Evolutionary conservation across 2,113 vertebrate genomes (phyloP), one percentile per base, ranked within the genome.

Genomic region (Isichthys henryi): DNA sequence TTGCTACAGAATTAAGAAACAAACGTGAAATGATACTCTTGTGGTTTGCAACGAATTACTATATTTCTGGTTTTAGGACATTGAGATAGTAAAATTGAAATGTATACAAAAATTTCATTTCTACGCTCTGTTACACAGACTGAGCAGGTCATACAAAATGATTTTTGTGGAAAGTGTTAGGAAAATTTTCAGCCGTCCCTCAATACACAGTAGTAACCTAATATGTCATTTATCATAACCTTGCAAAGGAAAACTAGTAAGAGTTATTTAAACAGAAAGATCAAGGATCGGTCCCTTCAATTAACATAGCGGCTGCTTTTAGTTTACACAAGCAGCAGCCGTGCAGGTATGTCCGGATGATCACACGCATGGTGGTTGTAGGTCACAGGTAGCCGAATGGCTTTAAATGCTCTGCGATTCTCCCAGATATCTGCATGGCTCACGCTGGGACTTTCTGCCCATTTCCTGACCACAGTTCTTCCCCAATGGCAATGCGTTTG

Each of bases 401-500:
- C 27, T 31, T 56, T 39, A 39, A 1, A 0, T 52, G 48, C 23
- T 50, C 5, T 87, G 50, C 39, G n/a, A 7, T 52, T 21, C 17
- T 87, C 5, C 13, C 27, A 7, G 17, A 87, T 31, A 43, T n/a
- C 23, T 6, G 13, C 27, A 8, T 35, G 50, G 13, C 31, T 90
- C 23, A 15, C 3, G 13, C 9, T 15, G 17, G 48, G 23, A 4
- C 15, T 66, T 45, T 87, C 31, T n/a, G 43, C 86, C 86, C 0
- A 56, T 87, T 49, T 58, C 9, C 49, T 48, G 9, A 0, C 90
- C 91, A 0, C 91, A 97, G 98, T 99, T 98, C 97, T 99, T 99
- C 95, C 98, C 98, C 62, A 99, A 99, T 48, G 98, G 98, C 95
- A 99, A 99, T 0, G 98, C 98, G 0, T 99, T 99, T 95, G 98